These are phyloP conservation scores for Diabrotica virgifera DNA, from an alignment of 1,140 invertebrate genomes.

Conservation along the genomic window DNA sequence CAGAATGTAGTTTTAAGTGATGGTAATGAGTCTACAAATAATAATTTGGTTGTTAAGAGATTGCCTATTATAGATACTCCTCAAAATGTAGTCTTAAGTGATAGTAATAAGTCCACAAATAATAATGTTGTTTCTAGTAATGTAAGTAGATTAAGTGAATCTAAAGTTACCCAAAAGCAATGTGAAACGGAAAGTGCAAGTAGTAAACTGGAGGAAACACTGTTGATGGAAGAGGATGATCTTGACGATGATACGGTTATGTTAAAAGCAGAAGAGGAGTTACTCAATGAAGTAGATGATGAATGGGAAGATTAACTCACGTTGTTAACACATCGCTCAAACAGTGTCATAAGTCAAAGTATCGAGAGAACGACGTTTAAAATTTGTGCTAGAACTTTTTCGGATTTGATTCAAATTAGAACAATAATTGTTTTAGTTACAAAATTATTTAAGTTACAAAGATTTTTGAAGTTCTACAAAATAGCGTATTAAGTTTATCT, in stretches of 20 bases:
- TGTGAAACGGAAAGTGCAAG: background rate
- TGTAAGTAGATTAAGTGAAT: too few relatives aligned
- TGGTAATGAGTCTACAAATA: background rate
- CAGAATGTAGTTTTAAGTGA: background rate
- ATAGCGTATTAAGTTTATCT: too few relatives aligned
- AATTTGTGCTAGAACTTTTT: too few relatives aligned
- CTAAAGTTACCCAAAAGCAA: background rate
- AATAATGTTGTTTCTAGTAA: background rate
- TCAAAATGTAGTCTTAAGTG: background rate
- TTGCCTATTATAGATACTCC: background rate
- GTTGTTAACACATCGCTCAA: background rate
- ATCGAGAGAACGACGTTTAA: too few relatives aligned
- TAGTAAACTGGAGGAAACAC: conserved; percentile 35
- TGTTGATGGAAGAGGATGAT: conserved; percentile 39
- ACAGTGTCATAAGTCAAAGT: too few relatives aligned
- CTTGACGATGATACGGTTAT: conserved; percentile 36
- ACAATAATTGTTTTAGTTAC: too few relatives aligned
- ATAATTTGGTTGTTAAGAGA: background rate
- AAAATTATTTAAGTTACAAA: too few relatives aligned
- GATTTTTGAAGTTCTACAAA: too few relatives aligned
- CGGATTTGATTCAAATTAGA: too few relatives aligned
- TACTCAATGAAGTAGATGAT: conserved; percentile 44
- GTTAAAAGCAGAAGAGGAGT: conserved; percentile 42
- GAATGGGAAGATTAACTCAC: conserved; percentile 37
- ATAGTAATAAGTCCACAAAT: background rate